These are phyloP conservation scores for Ia io DNA, from an alignment of 2,113 vertebrate genomes.

Conservation along the genomic window DNA sequence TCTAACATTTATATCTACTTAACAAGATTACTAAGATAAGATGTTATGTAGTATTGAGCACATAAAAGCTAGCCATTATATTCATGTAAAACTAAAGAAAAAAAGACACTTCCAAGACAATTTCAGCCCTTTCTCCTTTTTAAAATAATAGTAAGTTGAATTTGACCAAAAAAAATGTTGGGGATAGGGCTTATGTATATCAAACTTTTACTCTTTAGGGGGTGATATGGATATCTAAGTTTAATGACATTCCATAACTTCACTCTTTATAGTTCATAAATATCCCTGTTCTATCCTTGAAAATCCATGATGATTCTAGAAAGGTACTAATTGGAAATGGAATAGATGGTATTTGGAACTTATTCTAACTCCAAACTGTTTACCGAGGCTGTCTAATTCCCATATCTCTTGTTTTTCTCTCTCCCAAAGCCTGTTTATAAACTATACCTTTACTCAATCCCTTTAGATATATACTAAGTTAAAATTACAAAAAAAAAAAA, in stretches of 20 bases:
- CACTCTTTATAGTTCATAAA: not conserved
- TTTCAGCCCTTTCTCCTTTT: not conserved
- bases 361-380: not conserved
- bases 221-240: not conserved
- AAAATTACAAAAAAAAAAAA: not conserved
- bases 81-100: not conserved
- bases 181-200: not conserved
- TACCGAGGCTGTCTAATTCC: not conserved
- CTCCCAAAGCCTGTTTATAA: not conserved
- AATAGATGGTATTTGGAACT: not conserved
- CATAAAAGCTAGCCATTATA: not conserved
- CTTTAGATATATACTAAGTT: not conserved
- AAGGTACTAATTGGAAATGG: not conserved
- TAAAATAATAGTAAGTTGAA: not conserved
- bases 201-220: not conserved
- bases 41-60: not conserved
- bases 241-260: not conserved
- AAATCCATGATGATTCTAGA: not conserved
- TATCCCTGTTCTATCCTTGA: not conserved
- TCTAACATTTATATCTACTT: not conserved
- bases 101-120: not conserved
- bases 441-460: not conserved
- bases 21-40: not conserved
- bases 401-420: not conserved
- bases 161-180: not conserved